Percentiles rank a stretch among this genome's conserved stretches.
phyloP scores from a whole-genome alignment of 1,140 invertebrate species.

The Aphidius ervi region DNA sequence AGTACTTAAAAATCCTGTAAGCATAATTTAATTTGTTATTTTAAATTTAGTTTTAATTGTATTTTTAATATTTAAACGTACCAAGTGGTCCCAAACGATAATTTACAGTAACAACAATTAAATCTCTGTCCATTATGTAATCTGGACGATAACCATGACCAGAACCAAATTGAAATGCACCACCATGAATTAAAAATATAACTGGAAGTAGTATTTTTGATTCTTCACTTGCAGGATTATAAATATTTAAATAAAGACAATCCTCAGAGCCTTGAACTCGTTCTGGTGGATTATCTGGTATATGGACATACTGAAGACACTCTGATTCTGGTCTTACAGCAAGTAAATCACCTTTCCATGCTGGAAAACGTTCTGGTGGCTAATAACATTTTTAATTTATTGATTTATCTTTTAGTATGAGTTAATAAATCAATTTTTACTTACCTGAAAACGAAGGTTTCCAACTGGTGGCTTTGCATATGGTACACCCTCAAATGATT shows the following conservation, averaged over 20 bases:
- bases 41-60: background rate
- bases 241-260: slow-evolving; percentile 57
- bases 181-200: slow-evolving; percentile 31
- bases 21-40: background rate
- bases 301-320: slow-evolving; percentile 34
- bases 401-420: background rate
- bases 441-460: slow-evolving; percentile 52
- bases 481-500: slow-evolving; percentile 57
- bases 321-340: slow-evolving; percentile 27
- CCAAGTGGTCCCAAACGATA: slow-evolving; percentile 58
- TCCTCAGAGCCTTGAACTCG: slow-evolving; percentile 45
- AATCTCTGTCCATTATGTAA: slow-evolving; percentile 56
- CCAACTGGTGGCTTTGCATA: slow-evolving; percentile 57
- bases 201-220: slow-evolving; percentile 25
- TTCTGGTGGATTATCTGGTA: slow-evolving; percentile 15
- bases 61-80: slow-evolving; percentile 7
- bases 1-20: slow-evolving; percentile 30
- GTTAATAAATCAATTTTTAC: background rate
- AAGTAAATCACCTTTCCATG: slow-evolving; percentile 36
- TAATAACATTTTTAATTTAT: slow-evolving; percentile 10
- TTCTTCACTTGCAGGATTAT: slow-evolving; percentile 37
- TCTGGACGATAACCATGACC: slow-evolving; percentile 44
- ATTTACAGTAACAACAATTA: slow-evolving; percentile 59
- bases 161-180: slow-evolving; percentile 37
- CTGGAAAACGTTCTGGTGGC: slow-evolving; percentile 29